Evolutionary conservation across 2,113 vertebrate species (phyloP).

Genomic region (Rhineura floridana): DNA sequence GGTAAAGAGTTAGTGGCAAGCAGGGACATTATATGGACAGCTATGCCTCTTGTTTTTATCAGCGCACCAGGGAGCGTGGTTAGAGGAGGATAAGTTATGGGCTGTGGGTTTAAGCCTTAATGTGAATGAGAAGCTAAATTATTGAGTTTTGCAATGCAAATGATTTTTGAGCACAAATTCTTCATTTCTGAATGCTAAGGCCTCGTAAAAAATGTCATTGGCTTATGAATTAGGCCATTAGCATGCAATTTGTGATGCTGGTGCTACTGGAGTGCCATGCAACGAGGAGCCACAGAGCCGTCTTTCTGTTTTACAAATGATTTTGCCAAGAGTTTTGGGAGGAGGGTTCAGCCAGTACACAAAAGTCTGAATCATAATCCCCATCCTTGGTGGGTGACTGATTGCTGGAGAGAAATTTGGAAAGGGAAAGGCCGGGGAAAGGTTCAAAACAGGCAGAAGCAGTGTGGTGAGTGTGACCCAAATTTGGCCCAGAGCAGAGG

Average conservation of each 20-base stretch:
- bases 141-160: constrained; percentile 85
- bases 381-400: not conserved
- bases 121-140: constrained; percentile 83
- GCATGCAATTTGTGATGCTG: constrained; percentile 81
- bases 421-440: not conserved
- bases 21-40: constrained; percentile 59
- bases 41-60: constrained; percentile 67
- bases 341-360: constrained; percentile 34
- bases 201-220: constrained; percentile 83
- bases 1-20: constrained; percentile 65
- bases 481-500: not conserved
- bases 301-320: constrained; percentile 64
- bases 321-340: constrained; percentile 67
- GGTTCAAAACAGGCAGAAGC: not conserved
- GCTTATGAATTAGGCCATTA: constrained; percentile 85
- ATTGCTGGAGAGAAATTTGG: not conserved
- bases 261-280: constrained; percentile 66
- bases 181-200: constrained; percentile 82
- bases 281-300: constrained; percentile 66
- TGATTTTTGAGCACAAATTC: constrained; percentile 83
- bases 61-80: constrained; percentile 69
- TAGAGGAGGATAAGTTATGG: constrained; percentile 79
- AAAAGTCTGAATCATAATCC: constrained; percentile 16
- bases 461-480: too few species aligned
- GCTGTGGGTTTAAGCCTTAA: constrained; percentile 80